Conservation (phyloP, 2,113 vertebrate genomes). For the Phocoena phocoena region DNA sequence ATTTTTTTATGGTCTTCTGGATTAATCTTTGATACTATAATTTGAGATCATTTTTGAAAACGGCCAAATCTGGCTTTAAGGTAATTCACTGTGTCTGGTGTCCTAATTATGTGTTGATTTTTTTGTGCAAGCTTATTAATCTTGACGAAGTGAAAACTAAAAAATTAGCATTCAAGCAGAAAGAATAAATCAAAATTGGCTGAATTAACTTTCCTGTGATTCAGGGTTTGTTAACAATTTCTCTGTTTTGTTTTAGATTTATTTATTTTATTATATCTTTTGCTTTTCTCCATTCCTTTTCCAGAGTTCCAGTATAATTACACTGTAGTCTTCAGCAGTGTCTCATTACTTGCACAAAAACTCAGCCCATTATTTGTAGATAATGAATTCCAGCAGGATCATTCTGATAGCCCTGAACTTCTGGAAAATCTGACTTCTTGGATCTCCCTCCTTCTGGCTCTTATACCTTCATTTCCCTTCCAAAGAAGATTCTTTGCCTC, state of each 20-base stretch:
- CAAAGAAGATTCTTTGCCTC: constrained; percentile 13
- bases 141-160: constrained; percentile 16
- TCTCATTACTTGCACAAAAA: constrained; percentile 28
- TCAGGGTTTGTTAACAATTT: background rate
- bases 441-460: background rate
- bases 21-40: constrained; percentile 37
- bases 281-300: background rate
- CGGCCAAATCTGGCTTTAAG: constrained; percentile 13
- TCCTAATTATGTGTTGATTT: constrained; percentile 24
- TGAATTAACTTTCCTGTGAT: background rate
- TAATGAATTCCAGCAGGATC: constrained; percentile 60
- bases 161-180: background rate
- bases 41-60: constrained; percentile 43
- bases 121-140: background rate
- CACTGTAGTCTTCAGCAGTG: background rate
- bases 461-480: constrained; percentile 13
- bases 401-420: background rate
- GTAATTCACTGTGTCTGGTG: background rate
- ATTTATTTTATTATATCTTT: constrained; percentile 2
- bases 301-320: background rate
- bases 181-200: constrained; percentile 26
- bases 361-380: constrained; percentile 28
- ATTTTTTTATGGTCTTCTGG: background rate
- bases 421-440: constrained; percentile 55
- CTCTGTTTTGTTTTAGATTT: background rate